Base-by-base conservation (phyloP, 2,888 invertebrate genomes). In the Eumerus sabulonum region DNA sequence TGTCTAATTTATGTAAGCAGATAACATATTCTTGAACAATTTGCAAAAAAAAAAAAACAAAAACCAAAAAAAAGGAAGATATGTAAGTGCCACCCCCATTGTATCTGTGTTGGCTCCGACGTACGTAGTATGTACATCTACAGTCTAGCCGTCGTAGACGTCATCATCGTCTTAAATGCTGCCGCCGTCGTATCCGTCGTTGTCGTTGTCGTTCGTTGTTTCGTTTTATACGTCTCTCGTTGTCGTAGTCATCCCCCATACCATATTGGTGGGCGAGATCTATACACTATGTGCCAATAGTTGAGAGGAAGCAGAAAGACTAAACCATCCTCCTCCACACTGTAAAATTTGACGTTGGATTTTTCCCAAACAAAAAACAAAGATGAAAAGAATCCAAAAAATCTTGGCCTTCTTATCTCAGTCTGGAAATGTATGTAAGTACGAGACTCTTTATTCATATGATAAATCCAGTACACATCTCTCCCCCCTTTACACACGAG, bases 61-160 rank as follows among this genome's bases (percentile, higher is more conserved):
- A 59, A 64, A 14, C 40, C 45, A 19, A 18, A 19, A 45, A 40
- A 40, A 40, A 27, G 2, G 27, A 27, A 27, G 40, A 40, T 54
- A 63, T 67, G 73, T 79, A 79, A 79, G 59, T 74, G 50, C 48
- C 73, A 68, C 60, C 73, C 76, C 57, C 72, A 36, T 42, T 71
- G 44, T 56, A 60, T 66, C 9, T 64, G 64, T 70, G 38, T n/a
- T 68, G 56, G 51, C 14, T 18, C 57, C 16, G 47, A 51, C 60
- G 47, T 16, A 14, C 27, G 54, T 35, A 40, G 12, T 48, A 7
- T n/a, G 27, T 27, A 27, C 27, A 27, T 27, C 57, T 45, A 59
- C 53, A 53, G 66, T 66, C 66, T 64, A 48, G 71, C 63, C 57
- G 40, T 42, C 18, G 56, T 36, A 38, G 38, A 48, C 57, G 53